Evolutionary conservation across 2,797 vertebrate genomes (phyloP).

Genomic region (Apodemus agrarius): DNA sequence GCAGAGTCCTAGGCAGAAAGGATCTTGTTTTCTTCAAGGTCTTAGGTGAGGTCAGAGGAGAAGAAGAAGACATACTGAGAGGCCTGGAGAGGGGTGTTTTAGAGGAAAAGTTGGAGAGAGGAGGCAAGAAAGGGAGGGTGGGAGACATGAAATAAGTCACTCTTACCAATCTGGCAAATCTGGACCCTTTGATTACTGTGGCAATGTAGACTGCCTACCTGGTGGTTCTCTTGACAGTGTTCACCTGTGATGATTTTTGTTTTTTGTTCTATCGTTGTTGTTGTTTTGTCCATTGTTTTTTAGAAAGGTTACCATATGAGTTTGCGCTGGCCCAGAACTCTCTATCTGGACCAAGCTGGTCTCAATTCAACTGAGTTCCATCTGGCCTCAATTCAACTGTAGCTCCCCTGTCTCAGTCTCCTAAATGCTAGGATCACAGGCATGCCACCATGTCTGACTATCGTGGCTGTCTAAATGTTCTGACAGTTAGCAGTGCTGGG

Average conservation of each 20-base stretch:
- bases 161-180: constrained; percentile 6
- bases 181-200: neutral
- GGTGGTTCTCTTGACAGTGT: neutral
- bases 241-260: constrained; percentile 37
- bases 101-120: neutral
- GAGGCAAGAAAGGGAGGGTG: neutral
- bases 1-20: constrained; percentile 59
- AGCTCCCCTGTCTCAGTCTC: neutral
- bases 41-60: constrained; percentile 38
- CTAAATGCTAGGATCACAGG: neutral
- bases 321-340: neutral
- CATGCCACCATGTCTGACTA: neutral
- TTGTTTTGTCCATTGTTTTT: neutral
- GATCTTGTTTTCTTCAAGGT: constrained; percentile 71
- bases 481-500: neutral
- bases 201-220: neutral
- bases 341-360: neutral
- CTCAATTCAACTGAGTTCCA: neutral
- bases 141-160: neutral
- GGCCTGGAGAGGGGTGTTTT: neutral
- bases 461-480: neutral
- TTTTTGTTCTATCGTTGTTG: neutral
- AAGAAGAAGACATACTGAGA: constrained; percentile 10
- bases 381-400: too few species aligned
- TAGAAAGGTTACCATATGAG: neutral